Percentiles rank a stretch among this genome's conserved stretches.
phyloP scores from a whole-genome alignment of 2,797 vertebrate species.

The Pangasius mekongensis region DNA sequence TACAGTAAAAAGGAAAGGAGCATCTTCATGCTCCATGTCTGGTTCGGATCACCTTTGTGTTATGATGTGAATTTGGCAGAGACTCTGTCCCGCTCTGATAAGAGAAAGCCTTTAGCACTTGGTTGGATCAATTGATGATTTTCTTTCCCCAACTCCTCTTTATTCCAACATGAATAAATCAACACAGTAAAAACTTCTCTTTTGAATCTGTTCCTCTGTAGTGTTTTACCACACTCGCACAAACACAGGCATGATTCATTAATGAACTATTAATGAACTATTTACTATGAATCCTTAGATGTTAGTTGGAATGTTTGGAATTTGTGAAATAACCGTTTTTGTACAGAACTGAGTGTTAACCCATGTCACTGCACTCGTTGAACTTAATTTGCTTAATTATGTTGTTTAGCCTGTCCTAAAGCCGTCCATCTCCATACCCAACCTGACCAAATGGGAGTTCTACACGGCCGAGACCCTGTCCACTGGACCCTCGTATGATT shows the following conservation, averaged over 20 bases:
- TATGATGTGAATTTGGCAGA: constrained; percentile 26
- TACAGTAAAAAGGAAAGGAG: not conserved
- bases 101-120: constrained; percentile 12
- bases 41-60: constrained; percentile 21
- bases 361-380: not conserved
- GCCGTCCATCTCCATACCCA: constrained; percentile 85
- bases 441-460: constrained; percentile 93
- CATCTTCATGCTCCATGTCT: constrained; percentile 10
- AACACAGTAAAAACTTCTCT: not conserved
- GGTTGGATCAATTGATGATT: not conserved
- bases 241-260: not conserved
- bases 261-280: not conserved
- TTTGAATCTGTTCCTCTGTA: not conserved
- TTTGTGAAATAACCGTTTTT: not conserved
- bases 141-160: not conserved
- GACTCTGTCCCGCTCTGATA: constrained; percentile 26
- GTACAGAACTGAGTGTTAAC: not conserved
- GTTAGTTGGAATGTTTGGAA: not conserved
- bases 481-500: constrained; percentile 92
- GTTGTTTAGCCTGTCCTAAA: constrained; percentile 81
- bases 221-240: not conserved
- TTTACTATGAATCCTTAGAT: not conserved
- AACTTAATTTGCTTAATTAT: not conserved
- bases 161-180: not conserved
- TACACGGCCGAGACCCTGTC: constrained; percentile 92